Conservation (phyloP, 2,888 invertebrate genomes). For the Hypercompe scribonia region DNA sequence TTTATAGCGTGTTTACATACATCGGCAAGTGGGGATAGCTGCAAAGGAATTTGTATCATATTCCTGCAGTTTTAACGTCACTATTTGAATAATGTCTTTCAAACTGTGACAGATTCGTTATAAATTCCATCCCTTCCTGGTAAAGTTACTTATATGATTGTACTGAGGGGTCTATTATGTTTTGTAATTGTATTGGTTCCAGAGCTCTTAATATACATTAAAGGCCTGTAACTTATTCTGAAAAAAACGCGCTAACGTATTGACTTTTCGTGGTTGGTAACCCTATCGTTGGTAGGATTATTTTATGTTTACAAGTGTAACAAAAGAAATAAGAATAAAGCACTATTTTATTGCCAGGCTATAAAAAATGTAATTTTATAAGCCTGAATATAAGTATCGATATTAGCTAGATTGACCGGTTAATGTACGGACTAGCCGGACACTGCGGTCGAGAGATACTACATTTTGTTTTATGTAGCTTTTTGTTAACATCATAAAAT, state of each 20-base stretch:
- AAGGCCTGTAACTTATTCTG: not conserved
- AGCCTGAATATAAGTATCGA: slow-evolving; percentile 26
- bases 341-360: slow-evolving; percentile 42
- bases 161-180: not conserved
- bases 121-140: not conserved
- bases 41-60: not conserved
- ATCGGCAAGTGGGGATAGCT: not conserved
- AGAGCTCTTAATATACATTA: not conserved
- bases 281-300: slow-evolving; percentile 22
- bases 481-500: not conserved
- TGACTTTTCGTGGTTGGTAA: not conserved
- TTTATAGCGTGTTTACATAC: not conserved
- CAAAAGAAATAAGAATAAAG: slow-evolving; percentile 45
- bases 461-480: not conserved
- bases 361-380: slow-evolving; percentile 50
- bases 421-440: slow-evolving; percentile 33
- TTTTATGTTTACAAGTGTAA: slow-evolving; percentile 47
- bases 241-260: not conserved
- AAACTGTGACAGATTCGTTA: not conserved
- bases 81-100: not conserved
- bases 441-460: slow-evolving; percentile 24
- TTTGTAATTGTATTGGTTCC: not conserved
- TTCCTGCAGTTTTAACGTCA: not conserved
- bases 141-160: not conserved
- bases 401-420: slow-evolving; percentile 43